Base-by-base conservation (phyloP, 2,113 vertebrate species). In the Malurus elegans region DNA sequence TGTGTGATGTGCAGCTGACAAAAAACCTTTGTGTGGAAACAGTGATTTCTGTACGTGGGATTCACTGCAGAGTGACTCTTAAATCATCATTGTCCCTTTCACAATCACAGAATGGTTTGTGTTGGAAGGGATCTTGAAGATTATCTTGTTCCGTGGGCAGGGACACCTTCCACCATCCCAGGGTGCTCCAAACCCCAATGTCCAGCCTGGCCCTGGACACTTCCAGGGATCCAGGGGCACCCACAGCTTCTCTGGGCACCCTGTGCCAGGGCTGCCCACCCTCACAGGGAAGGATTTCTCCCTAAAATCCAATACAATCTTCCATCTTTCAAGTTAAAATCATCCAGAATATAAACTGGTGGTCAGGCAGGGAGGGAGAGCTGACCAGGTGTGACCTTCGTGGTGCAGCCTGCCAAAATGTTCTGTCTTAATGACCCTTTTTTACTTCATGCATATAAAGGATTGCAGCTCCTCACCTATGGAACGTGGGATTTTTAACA, bases 101-200 rank as follows among this genome's bases (percentile, higher is more conserved):
- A 31, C 0, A 60, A 15, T 25, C 14, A 2, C 4, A 31, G n/a
- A 54, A 8, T 31, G 8, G 34, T 42, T 9, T 71, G 40, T 13
- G 24, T 13, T 25, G 16, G 20, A 25, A 40, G 8, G 19, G 29
- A 40, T 16, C 3, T 34, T 47, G 26, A 40, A 61, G n/a, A 9
- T 7, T 2, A 31, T 13, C 14, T 54, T 40, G 5, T n/a, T 18
- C 36, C 21, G 9, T 25, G 23, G 36, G 3, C 31, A 58, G 26
- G 38, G 29, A 26, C 29, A 26, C 4, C 45, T 74, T 0, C 9
- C 47, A 21, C 9, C 4, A 0, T 1, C 20, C 54, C n/a, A 53
- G 19, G 53, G 0, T 31, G 16, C 18, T 50, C 42, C 42, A n/a
- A 79, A 11, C 10, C 18, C 51, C 0, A 38, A 38, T 11, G 0